These are phyloP conservation scores for Glyptemys insculpta DNA, from an alignment of 2,797 vertebrate species.

Conservation along the genomic window DNA sequence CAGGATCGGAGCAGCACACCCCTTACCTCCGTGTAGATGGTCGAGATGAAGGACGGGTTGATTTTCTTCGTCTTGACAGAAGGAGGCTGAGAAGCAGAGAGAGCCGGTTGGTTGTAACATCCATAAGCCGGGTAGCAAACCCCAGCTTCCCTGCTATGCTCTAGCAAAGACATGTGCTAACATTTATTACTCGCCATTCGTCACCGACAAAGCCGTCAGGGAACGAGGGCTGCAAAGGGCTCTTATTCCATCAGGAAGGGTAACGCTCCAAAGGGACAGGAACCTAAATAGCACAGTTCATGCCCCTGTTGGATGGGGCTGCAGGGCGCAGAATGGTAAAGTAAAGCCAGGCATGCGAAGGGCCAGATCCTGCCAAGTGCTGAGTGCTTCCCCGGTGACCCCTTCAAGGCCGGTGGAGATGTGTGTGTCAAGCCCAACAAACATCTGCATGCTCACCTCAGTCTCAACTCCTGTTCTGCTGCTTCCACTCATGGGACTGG, in stretches of 20 bases:
- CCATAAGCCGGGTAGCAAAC: fast-evolving
- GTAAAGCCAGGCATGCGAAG: too few relatives aligned
- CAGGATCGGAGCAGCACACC: not conserved
- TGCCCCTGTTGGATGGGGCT: too few relatives aligned
- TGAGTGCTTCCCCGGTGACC: too few relatives aligned
- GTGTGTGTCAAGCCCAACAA: fast-evolving
- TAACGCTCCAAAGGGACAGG: not conserved
- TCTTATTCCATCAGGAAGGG: not conserved
- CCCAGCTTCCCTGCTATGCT: not conserved
- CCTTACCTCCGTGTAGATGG: not conserved
- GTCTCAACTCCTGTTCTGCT: too few relatives aligned
- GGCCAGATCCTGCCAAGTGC: too few relatives aligned
- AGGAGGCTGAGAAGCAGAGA: not conserved
- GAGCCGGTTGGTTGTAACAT: not conserved
- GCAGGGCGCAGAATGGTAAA: too few relatives aligned
- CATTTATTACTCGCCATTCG: fast-evolving
- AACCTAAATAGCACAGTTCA: too few relatives aligned
- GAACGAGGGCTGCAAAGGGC: fast-evolving
- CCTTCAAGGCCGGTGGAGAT: too few relatives aligned
- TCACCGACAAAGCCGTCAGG: fast-evolving
- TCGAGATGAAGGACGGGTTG: slow-evolving; percentile 23
- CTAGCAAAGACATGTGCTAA: fast-evolving
- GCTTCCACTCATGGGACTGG: fast-evolving
- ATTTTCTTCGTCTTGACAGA: not conserved
- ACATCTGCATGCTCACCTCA: too few relatives aligned